A percentile compares a stretch with the other conserved stretches of the same genome.
phyloP scores from a whole-genome alignment of 2,113 vertebrate genomes.

The Oreochromis niloticus region DNA sequence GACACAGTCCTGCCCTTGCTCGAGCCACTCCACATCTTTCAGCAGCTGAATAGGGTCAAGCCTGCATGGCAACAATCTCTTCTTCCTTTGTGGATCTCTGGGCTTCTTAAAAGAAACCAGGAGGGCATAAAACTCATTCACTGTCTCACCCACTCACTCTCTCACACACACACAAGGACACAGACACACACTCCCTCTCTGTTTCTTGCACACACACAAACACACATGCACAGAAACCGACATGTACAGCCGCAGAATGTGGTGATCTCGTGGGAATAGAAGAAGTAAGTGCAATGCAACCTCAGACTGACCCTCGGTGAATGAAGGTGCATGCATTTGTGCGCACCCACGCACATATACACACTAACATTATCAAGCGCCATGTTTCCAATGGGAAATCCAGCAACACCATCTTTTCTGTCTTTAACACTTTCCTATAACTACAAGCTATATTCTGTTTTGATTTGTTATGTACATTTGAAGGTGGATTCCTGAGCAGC shows the following conservation, averaged over 20 bases:
- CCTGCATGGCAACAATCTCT: slow-evolving; percentile 70
- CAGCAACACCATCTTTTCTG: background rate
- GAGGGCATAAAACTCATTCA: slow-evolving; percentile 69
- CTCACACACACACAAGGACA: background rate
- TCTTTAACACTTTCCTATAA: slow-evolving; percentile 2
- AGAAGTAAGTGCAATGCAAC: slow-evolving; percentile 59
- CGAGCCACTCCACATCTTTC: slow-evolving; percentile 59
- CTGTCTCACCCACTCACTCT: slow-evolving; percentile 30
- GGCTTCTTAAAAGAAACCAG: slow-evolving; percentile 64
- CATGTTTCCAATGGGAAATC: background rate
- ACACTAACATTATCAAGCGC: background rate
- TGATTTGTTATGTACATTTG: background rate
- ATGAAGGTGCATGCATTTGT: slow-evolving; percentile 17
- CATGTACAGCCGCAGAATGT: slow-evolving; percentile 30
- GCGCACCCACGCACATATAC: background rate
- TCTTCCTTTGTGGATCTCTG: slow-evolving; percentile 53
- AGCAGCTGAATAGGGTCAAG: slow-evolving; percentile 67
- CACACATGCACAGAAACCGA: background rate
- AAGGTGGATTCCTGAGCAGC: slow-evolving; percentile 23
- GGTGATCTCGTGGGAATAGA: slow-evolving; percentile 35
- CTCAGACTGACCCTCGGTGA: slow-evolving; percentile 46
- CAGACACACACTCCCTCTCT: background rate
- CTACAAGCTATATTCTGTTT: background rate
- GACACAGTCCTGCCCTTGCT: slow-evolving; percentile 32
- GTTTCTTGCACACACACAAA: background rate